Percentiles rank a stretch among this genome's conserved stretches.
Evolutionary conservation across 2,888 invertebrate species (phyloP).

Genomic region (Oscheius sp.): DNA sequence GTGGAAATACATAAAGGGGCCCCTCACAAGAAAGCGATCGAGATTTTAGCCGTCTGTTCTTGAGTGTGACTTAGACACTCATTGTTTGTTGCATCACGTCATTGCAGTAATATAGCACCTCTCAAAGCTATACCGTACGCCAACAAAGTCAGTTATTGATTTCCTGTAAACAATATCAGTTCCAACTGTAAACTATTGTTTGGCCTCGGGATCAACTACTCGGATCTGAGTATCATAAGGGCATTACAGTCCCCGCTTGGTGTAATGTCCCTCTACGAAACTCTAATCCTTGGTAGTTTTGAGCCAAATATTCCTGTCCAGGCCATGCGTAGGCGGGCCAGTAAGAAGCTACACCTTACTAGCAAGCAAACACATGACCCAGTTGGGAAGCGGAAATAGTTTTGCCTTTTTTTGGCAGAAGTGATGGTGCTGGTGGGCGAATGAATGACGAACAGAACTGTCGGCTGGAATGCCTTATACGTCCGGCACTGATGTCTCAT

Average conservation of each 20-base stretch:
- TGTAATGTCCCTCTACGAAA: conserved; percentile 34
- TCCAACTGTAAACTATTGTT: no score
- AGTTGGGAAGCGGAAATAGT: not conserved
- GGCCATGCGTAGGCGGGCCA: conserved; percentile 33
- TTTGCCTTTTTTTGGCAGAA: not conserved
- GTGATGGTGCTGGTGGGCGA: not conserved
- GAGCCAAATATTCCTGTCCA: not conserved
- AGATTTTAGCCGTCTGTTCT: no score
- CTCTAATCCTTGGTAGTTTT: conserved; percentile 1
- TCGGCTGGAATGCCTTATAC: conserved; percentile 17
- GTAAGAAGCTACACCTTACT: conserved; percentile 27
- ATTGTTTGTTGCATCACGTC: no score
- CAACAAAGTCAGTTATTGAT: no score
- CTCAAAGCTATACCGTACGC: no score
- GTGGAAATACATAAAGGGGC: no score
- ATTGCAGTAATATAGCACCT: no score
- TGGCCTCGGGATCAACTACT: no score
- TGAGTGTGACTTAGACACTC: no score
- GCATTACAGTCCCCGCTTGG: conserved; percentile 25
- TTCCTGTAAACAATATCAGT: no score
- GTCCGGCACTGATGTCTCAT: conserved; percentile 14
- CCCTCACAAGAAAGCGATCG: no score
- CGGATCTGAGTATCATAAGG: conserved; percentile 29
- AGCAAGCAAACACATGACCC: conserved; percentile 25
- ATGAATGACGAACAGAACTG: conserved; percentile 26